Conservation (phyloP, 2,113 vertebrate species). For the Tretioscincus oriximinensis region DNA sequence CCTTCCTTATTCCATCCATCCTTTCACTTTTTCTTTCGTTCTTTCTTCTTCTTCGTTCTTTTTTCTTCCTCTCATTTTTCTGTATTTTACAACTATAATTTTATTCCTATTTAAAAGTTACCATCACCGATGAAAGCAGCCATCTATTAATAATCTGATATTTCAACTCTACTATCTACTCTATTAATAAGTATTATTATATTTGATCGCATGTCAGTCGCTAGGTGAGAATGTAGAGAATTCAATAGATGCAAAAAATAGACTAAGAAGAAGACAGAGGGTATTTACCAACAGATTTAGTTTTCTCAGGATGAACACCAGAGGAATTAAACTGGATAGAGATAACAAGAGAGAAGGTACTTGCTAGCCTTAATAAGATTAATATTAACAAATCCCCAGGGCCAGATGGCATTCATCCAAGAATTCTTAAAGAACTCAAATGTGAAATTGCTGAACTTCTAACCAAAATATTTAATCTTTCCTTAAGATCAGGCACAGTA, state of each 20-base stretch:
- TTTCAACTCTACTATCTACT: not conserved
- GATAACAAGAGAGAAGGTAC: no score
- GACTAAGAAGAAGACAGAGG: no score
- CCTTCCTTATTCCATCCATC: not conserved
- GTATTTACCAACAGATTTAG: no score
- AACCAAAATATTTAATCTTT: no score
- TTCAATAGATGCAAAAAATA: not conserved
- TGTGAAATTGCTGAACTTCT: no score
- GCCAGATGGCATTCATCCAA: no score
- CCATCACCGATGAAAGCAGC: not conserved
- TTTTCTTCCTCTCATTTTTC: not conserved
- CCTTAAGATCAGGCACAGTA: no score
- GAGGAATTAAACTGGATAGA: no score
- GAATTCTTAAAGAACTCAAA: no score
- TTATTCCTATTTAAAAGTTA: not conserved
- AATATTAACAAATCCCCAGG: no score
- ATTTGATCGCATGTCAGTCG: slow-evolving; percentile 5
- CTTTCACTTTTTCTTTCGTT: not conserved
- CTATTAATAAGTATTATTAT: slow-evolving; percentile 21
- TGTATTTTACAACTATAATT: not conserved
- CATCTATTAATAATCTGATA: slow-evolving; percentile 23
- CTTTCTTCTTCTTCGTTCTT: not conserved
- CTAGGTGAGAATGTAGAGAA: not conserved
- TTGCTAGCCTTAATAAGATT: no score
- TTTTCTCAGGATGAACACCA: no score